Conservation (phyloP, 2,113 vertebrate genomes). For the Ellobius talpinus region DNA sequence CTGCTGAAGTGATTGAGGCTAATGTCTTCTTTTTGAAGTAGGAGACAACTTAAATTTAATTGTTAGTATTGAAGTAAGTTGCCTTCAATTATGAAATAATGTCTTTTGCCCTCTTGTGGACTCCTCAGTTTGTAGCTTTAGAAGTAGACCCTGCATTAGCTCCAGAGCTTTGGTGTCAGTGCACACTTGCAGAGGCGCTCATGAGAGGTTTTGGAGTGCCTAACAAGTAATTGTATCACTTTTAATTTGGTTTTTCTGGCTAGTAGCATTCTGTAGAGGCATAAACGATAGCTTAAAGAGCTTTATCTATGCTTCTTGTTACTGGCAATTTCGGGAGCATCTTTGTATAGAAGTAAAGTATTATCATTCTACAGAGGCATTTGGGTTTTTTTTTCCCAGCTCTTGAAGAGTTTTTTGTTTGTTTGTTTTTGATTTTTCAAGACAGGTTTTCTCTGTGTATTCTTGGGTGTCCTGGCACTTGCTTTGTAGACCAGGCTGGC, state of each 20-base stretch:
- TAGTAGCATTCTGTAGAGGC: slow-evolving; percentile 34
- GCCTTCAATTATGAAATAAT: slow-evolving; percentile 63
- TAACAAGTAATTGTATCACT: slow-evolving; percentile 18
- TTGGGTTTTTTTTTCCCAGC: background rate
- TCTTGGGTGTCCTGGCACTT: background rate
- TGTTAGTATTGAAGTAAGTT: slow-evolving; percentile 58
- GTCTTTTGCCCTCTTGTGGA: slow-evolving; percentile 77
- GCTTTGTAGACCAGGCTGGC: background rate
- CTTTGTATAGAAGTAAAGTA: slow-evolving; percentile 44
- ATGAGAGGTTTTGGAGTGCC: slow-evolving; percentile 4
- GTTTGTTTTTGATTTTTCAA: background rate
- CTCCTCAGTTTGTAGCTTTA: slow-evolving; percentile 63
- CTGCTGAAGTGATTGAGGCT: slow-evolving; percentile 17
- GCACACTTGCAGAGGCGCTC: slow-evolving; percentile 41
- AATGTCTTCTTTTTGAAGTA: slow-evolving; percentile 17
- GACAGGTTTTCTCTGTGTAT: background rate
- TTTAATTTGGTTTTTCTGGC: slow-evolving; percentile 51
- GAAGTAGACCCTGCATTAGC: background rate
- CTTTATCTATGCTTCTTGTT: slow-evolving; percentile 36
- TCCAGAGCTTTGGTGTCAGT: background rate
- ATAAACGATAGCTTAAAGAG: slow-evolving; percentile 7
- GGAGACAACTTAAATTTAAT: slow-evolving; percentile 51
- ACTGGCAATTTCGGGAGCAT: background rate
- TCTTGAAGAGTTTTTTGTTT: background rate
- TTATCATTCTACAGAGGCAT: background rate